These are phyloP conservation scores for Phthorimaea operculella DNA, from an alignment of 1,140 invertebrate genomes.

Conservation along the genomic window DNA sequence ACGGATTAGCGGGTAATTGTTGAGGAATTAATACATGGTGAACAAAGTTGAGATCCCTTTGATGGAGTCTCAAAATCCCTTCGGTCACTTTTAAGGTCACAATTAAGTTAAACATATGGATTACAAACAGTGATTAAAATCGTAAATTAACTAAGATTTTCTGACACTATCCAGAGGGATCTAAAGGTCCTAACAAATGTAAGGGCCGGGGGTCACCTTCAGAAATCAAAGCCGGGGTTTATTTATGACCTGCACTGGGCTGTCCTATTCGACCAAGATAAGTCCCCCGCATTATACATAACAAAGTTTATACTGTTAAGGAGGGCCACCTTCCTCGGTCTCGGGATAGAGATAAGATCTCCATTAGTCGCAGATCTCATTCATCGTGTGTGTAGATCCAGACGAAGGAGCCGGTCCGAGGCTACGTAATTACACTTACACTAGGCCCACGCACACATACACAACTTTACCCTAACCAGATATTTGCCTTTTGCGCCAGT, in stretches of 20 bases:
- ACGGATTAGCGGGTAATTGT: conserved; percentile 50
- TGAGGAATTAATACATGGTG: conserved; percentile 38
- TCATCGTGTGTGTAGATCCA: conserved; percentile 50
- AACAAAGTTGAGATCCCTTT: conserved; percentile 13
- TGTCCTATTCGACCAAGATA: conserved; percentile 48
- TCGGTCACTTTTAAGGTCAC: not conserved
- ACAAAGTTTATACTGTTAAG: conserved; percentile 48
- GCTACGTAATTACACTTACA: conserved; percentile 49
- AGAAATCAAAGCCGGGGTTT: conserved; percentile 60
- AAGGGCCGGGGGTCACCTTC: conserved; percentile 46
- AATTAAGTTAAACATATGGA: conserved; percentile 29
- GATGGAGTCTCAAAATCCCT: conserved; percentile 3
- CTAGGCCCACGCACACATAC: conserved; percentile 29
- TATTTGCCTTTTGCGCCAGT: conserved; percentile 22
- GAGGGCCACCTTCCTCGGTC: conserved; percentile 51
- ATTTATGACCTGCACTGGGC: conserved; percentile 59
- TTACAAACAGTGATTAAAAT: conserved; percentile 51
- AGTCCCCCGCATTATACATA: conserved; percentile 48
- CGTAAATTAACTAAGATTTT: conserved; percentile 49
- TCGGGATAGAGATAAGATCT: conserved; percentile 56
- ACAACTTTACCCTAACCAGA: conserved; percentile 30
- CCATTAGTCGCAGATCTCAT: conserved; percentile 58
- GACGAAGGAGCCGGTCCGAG: conserved; percentile 27
- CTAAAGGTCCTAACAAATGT: conserved; percentile 37
- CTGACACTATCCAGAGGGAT: conserved; percentile 54